Base-by-base conservation (phyloP, 2,797 vertebrate species). In the Tolypeutes matacus region DNA sequence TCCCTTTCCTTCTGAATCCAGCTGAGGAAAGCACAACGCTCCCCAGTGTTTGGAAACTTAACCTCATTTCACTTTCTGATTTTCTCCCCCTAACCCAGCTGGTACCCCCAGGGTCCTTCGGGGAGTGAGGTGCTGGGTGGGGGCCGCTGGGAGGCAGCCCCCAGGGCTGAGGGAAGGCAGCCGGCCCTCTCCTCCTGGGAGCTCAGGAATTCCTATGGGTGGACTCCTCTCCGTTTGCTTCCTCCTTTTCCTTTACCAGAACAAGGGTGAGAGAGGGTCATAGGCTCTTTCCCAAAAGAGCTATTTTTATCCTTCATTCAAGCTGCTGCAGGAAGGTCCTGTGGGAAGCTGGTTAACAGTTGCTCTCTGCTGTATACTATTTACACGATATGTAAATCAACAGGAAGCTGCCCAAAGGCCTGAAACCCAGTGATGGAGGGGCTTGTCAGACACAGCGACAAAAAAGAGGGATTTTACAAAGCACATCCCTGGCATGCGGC, bases 291-390 rank as follows among this genome's bases (percentile, higher is more conserved):
- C 53, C 96, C 60, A 76, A 53, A 27, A 1, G 29, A 75, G 65
- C 96, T 93, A 89, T 97, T 96, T 97, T 94, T 90, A 89, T 70
- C 18, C 92, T 42, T 91, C 34, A 17, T 83, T 65, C 80, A 36
- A 2, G 49, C 76, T 5, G 10, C 76, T 34, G 84, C 6, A 11
- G 56, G 34, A 89, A 88, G 13, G 75, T 31, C 89, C 91, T 72
- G 46, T 89, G 95, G 92, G 96, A 97, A 92, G 88, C 51, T 60
- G 90, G 42, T 51, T 60, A 64, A 75, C 42, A 13, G 9, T 39
- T 6, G 15, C 42, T 86, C 56, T 56, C 69, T 6, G 3, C 42
- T 21, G 11, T 10, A 51, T 20, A 27, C 67, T 62, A 51, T 42
- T 70, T 70, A 84, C 87, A 69, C 1, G 29, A 46, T 25, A n/a